Base-by-base conservation (phyloP, 2,113 vertebrate genomes). In the Fregata magnificens region DNA sequence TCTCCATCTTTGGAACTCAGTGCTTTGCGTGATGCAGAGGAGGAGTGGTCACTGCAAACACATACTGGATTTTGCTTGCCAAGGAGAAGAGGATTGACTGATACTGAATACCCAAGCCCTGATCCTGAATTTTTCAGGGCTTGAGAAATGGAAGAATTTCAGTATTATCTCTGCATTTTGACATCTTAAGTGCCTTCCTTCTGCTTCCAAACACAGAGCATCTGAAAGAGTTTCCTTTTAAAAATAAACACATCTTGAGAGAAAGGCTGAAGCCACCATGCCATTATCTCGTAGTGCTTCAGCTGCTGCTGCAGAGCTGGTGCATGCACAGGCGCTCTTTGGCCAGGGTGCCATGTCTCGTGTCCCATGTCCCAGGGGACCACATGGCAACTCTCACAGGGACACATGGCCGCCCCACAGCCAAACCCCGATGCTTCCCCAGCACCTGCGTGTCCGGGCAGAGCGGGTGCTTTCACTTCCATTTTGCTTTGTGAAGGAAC, bases 401-500 rank as follows among this genome's bases (percentile, higher is more conserved):
- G 82, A 42, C 77, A 29, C 47, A 3, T 0, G 38, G 62, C 29
- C 52, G 21, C 50, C 49, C 44, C 40, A 0, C 34, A 26, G 45
- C 59, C 73, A 16, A 10, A 1, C 26, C 42, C 86, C 0, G 1
- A 1, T 5, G 19, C 73, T 66, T 9, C 24, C 82, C 40, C 66
- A 21, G 62, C 3, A 3, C 73, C 47, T 0, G 0, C 0, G 0
- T 16, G 69, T 7, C 73, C 1, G 0, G 53, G 82, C 79, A 49
- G 42, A 49, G 42, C 2, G 1, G 50, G 14, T 0, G 4, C 62
- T 44, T 40, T 52, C 6, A 0, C 87, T 69, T 31, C 84, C 81
- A 8, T 7, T 40, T 67, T 31, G 5, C 67, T 29, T 6, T 2
- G 1, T 16, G 61, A 62, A 32, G 82, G 59, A 91, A 12, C 38